Evolutionary conservation across 2,888 invertebrate genomes (phyloP), one percentile per base, ranked within the genome.

Genomic region (Aelia acuminata): DNA sequence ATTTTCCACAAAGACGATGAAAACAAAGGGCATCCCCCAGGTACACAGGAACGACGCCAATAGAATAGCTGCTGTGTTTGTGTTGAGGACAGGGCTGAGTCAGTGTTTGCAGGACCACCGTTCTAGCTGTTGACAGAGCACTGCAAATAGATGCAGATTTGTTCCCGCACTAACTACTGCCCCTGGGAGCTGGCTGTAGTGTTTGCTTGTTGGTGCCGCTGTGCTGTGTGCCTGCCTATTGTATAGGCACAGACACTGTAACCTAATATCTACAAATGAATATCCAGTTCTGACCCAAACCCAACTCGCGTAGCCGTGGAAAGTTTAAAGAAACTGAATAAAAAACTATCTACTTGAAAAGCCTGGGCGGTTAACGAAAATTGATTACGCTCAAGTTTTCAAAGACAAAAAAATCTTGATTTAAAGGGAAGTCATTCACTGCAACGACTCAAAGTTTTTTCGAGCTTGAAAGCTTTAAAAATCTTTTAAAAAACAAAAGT

Each of bases 101-200:
- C 80, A 80, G 80, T 80, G 31, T 80, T 80, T 80, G 80, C 43
- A 43, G 43, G 43, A 80, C 80, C 80, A 80, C 80, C 80, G 80
- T n/a, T n/a, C 80, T n/a, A 35, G 43, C 10, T 80, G 80, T 80
- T 80, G 80, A 80, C 80, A 43, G 43, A 80, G 43, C 43, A 80
- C 80, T 80, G 80, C 80, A 80, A 80, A 80, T 80, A 80, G 43
- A 43, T 43, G 80, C 80, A 39, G 80, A 80, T 80, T 80, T 80
- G 80, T 80, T 80, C 43, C 80, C n/a, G 13, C 43, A 80, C 80
- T 80, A 47, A 80, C 80, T 80, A 80, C 80, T 80, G 80, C 35
- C 63, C 18, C 31, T 20, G 80, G 43, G 43, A 75, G 31, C 39
- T 43, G 39, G 39, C 22, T 31, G 20, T 7, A 80, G 43, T 43